Evolutionary conservation across 2,797 vertebrate genomes (phyloP).

Genomic region (Cyprinella venusta): DNA sequence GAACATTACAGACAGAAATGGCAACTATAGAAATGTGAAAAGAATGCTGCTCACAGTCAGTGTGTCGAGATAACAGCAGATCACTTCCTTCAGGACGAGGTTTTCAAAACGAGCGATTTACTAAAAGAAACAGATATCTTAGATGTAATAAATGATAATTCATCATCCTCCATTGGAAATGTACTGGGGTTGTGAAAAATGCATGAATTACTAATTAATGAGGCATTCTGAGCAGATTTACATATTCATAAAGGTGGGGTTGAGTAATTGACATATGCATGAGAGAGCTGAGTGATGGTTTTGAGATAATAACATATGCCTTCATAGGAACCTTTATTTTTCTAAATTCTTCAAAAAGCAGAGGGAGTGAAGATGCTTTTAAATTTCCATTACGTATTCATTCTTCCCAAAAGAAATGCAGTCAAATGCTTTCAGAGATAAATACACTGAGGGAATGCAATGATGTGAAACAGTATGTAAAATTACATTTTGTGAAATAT

Average conservation of each 20-base stretch:
- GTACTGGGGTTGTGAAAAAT: constrained; percentile 82
- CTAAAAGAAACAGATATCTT: constrained; percentile 76
- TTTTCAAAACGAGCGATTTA: constrained; percentile 74
- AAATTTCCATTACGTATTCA: constrained; percentile 79
- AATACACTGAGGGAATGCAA: constrained; percentile 79
- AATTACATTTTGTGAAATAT: constrained; percentile 84
- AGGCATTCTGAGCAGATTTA: constrained; percentile 83
- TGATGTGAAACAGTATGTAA: constrained; percentile 83
- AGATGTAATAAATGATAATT: constrained; percentile 80
- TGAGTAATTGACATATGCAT: constrained; percentile 82
- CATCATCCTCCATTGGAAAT: constrained; percentile 77
- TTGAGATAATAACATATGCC: constrained; percentile 76
- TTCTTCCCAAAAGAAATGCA: constrained; percentile 80
- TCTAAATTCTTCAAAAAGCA: constrained; percentile 76
- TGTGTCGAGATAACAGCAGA: constrained; percentile 44
- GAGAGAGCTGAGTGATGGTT: constrained; percentile 79
- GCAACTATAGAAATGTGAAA: constrained; percentile 13
- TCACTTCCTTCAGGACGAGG: constrained; percentile 43
- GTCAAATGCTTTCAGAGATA: constrained; percentile 80
- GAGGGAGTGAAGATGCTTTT: constrained; percentile 74
- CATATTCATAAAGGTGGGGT: constrained; percentile 87
- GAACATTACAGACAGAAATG: constrained; percentile 9
- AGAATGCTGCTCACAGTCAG: constrained; percentile 8
- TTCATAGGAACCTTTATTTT: constrained; percentile 78
- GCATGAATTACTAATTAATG: constrained; percentile 88